Evolutionary conservation across 2,888 invertebrate genomes (phyloP), one percentile per base, ranked within the genome.

Genomic region (Pristionchus entomophagus): DNA sequence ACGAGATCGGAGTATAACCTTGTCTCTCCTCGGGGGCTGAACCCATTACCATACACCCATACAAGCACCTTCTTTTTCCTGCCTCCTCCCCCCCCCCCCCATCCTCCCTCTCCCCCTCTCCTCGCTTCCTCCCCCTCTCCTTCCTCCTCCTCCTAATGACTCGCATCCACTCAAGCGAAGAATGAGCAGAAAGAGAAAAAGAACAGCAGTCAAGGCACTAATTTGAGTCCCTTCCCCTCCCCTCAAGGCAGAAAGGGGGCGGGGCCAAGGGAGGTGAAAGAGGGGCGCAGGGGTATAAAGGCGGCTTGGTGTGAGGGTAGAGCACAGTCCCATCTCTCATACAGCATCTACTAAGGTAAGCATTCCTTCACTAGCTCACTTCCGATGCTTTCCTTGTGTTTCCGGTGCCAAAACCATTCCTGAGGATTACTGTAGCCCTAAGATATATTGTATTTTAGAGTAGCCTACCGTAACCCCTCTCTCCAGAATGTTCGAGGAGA

Each of bases 401-500:
- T 56, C 73, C 73, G 73, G 65, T 14, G 32, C 32, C 35, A 65
- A 65, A 65, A 4, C 35, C 32, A 38, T 8, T 35, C 45, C 14
- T 45, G 8, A 45, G 45, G n/a, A n/a, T n/a, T n/a, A n/a, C n/a
- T 8, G 49, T 8, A 49, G 10, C 8, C 8, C 8, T 49, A 49
- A 49, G 17, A 49, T 49, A 17, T 49, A 12, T 49, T 17, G 8
- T 17, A 49, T 49, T 49, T 49, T 49, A 8, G 8, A 49, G 49
- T 49, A 12, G 49, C 10, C 17, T 49, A 8, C 17, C 10, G 17
- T n/a, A n/a, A n/a, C 32, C 29, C 65, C 2, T 65, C 32, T 35
- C 65, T 69, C 5, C 35, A 69, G 65, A n/a, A 89, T 89, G 90
- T 89, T 88, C 87, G 89, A 89, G 89, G 90, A 90, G 87, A 90